Conservation (phyloP, 2,888 invertebrate genomes). For the Agonopterix arenella region DNA sequence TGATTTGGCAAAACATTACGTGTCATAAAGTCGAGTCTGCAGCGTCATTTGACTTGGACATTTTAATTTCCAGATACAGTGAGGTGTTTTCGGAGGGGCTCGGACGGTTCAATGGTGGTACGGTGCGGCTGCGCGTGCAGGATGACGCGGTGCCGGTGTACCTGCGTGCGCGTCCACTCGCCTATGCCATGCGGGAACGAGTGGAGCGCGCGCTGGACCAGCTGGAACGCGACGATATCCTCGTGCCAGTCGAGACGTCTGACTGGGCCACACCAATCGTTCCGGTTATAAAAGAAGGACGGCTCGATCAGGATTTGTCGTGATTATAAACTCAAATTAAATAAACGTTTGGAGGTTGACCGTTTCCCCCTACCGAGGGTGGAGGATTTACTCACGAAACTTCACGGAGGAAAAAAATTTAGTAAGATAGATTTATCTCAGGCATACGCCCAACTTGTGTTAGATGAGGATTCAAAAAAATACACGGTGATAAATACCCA, state of each 20-base stretch:
- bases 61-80: constrained; percentile 1
- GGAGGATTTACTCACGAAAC: constrained; percentile 3
- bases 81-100: constrained; percentile 2
- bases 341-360: constrained; percentile 6
- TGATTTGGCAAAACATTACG: background rate
- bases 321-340: constrained; percentile 12
- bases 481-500: constrained; percentile 4
- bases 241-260: background rate
- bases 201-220: constrained; percentile 12
- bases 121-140: constrained; percentile 1
- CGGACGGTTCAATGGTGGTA: constrained; percentile 4
- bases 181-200: constrained; percentile 12
- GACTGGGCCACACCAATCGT: constrained; percentile 15
- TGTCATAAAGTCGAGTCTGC: background rate
- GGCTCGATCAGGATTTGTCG: constrained; percentile 12
- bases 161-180: constrained; percentile 12
- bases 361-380: constrained; percentile 1
- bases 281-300: constrained; percentile 11
- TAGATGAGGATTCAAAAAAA: constrained; percentile 5
- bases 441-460: constrained; percentile 4
- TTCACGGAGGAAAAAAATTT: constrained; percentile 5
- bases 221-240: constrained; percentile 8
- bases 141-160: constrained; percentile 7
- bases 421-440: constrained; percentile 4
- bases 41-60: background rate